Base-by-base conservation (phyloP, 2,888 invertebrate genomes). In the Xanthia icteritia region DNA sequence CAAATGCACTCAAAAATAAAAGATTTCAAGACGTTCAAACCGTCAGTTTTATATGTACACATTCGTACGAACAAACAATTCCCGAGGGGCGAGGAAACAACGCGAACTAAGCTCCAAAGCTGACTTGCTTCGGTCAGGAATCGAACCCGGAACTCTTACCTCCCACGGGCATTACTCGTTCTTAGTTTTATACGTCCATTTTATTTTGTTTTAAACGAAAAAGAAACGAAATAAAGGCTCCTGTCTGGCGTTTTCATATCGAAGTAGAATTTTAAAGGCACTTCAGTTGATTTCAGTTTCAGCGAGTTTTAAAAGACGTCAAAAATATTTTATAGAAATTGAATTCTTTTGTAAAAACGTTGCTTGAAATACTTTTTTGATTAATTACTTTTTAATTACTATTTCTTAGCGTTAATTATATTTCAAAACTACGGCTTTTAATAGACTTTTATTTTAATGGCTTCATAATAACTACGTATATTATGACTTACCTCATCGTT, bases 111-210 rank as follows among this genome's bases (percentile, higher is more conserved):
- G 89, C 89, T 87, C 80, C 82, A 79, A 83, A 85, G 88, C 89
- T 82, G 83, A 84, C 89, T 88, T 81, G 88, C 88, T 81, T 84
- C 86, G 88, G 89, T 87, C 86, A 87, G 89, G 88, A 88, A 89
- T 89, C 89, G 89, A 89, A 89, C 86, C 88, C 81, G 88, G 86
- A 88, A 87, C 89, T 82, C 67, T 80, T 81, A 81, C 86, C 73
- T 89, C 89, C 86, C 89, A 69, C 27, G 89, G 88, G 89, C 73
- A 84, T 88, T 88, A 80, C 84, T 79, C 77, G 89, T 82, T 84
- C 70, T 75, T 85, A 75, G 82, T 86, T 86, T 78, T 82, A 77
- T 79, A 67, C 78, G 73, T 86, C 75, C 74, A 81, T 88, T 89
- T 88, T 87, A 86, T 87, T 89, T 88, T 88, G 77, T 87, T 88